A percentile compares a stretch with the other conserved stretches of the same genome.
phyloP scores from a whole-genome alignment of 2,888 invertebrate species.

The Lamellibrachia satsuma region DNA sequence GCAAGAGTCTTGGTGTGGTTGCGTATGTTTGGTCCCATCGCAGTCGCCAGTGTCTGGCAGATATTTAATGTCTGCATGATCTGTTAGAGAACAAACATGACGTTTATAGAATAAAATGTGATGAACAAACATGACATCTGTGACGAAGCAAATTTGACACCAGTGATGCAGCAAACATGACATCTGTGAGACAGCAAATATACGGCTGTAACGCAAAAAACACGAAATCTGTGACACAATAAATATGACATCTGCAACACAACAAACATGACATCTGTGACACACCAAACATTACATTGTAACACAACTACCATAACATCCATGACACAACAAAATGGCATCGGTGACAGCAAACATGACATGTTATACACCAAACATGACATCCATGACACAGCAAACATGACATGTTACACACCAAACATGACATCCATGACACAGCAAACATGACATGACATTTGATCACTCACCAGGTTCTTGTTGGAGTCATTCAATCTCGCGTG shows the following conservation, averaged over 20 bases:
- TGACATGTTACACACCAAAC: not conserved
- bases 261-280: not conserved
- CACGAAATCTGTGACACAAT: not conserved
- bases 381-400: not conserved
- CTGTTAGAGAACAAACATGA: conserved; percentile 41
- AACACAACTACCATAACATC: not conserved
- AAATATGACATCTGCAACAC: not conserved
- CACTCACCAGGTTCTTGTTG: conserved; percentile 81
- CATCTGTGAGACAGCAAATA: not conserved
- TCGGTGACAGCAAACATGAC: no score
- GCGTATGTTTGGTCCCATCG: conserved; percentile 83
- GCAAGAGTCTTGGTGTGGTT: conserved; percentile 82
- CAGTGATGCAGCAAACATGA: not conserved
- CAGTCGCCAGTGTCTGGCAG: conserved; percentile 81
- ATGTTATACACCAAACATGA: not conserved
- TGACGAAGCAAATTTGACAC: not conserved
- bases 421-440: not conserved
- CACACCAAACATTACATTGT: not conserved
- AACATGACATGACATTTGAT: not conserved
- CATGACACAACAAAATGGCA: not conserved
- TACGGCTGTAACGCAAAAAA: not conserved
- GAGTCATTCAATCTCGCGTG: conserved; percentile 84
- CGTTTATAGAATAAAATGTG: not conserved
- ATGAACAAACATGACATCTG: not conserved
- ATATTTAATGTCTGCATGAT: conserved; percentile 85